Evolutionary conservation across 2,888 invertebrate genomes (phyloP), one percentile per base, ranked within the genome.

Genomic region (Rhagium mordax): DNA sequence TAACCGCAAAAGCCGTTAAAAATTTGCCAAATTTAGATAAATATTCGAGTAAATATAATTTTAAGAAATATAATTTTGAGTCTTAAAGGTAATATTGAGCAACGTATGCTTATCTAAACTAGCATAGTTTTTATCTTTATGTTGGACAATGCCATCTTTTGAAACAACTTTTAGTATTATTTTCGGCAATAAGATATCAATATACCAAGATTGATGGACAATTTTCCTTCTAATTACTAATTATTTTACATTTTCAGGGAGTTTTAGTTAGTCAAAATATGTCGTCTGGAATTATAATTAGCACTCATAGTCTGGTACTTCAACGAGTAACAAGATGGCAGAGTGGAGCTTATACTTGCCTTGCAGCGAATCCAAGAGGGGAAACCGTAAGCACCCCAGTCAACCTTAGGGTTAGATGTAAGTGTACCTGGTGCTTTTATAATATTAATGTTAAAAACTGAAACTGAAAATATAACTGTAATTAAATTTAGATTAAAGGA

Each of bases 301-400:
- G 96, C 88, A 95, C 96, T 76, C 94, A 96, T 87, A 96, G 96
- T 71, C 90, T 96, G 81, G 96, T 96, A 68, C 91, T 96, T 69
- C 96, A 96, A 88, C 93, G 93, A 81, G 95, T 96, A 82, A 93
- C 93, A 33, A 91, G 95, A 70, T 93, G 93, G 84, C 94, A 96
- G 83, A 94, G 94, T 74, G 96, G 96, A 4, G 93, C 93, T 82
- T 96, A 96, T 88, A 94, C 95, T 74, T 96, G 96, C 85, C 89
- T 94, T 71, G 96, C 96, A 20, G 93, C 93, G 79, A 96, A 96
- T 88, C 92, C 93, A 70, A 91, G 94, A 65, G 96, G 96, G 13
- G 95, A 95, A 87, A 95, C 95, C 4, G 91, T 93, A 76, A 95
- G 95, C 84, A 91, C 93, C 71, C 90, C 93, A 64, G 95, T 95